A percentile compares a stretch with the other conserved stretches of the same genome.
These are phyloP conservation scores for Palythoa heliodiscus DNA, from an alignment of 92 coral and sea anemone species.

Conservation along the genomic window DNA sequence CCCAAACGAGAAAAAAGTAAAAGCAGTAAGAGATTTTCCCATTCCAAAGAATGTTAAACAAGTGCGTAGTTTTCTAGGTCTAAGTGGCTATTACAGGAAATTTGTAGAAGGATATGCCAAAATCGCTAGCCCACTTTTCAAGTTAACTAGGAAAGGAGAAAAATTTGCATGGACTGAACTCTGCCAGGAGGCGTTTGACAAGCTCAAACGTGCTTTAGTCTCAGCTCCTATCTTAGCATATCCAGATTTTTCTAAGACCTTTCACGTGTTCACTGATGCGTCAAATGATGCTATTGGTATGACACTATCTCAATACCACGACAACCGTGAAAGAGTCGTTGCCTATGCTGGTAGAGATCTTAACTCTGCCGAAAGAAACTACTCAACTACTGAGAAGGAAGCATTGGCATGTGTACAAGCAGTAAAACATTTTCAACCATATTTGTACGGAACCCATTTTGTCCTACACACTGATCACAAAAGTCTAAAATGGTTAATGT, in stretches of 20 bases:
- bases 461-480: neutral
- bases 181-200: slow-evolving; percentile 48
- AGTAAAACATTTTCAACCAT: slow-evolving; percentile 1
- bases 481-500: slow-evolving; percentile 1
- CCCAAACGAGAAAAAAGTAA: slow-evolving; percentile 23
- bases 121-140: slow-evolving; percentile 28
- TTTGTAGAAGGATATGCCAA: slow-evolving; percentile 45
- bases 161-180: slow-evolving; percentile 46
- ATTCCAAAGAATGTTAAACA: slow-evolving; percentile 30
- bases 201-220: slow-evolving; percentile 21
- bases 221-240: slow-evolving; percentile 42
- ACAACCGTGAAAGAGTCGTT: neutral
- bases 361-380: neutral
- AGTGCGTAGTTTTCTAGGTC: slow-evolving; percentile 29
- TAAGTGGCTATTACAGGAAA: slow-evolving; percentile 15
- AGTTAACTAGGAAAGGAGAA: slow-evolving; percentile 36
- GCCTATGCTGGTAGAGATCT: slow-evolving; percentile 30
- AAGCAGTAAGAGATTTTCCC: slow-evolving; percentile 39
- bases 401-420: slow-evolving; percentile 4
- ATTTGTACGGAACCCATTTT: neutral
- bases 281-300: slow-evolving; percentile 43
- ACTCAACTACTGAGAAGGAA: neutral
- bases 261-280: slow-evolving; percentile 47
- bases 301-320: slow-evolving; percentile 33
- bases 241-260: slow-evolving; percentile 43